phyloP scores from a whole-genome alignment of 2,888 invertebrate species.

The Dilophus febrilis region DNA sequence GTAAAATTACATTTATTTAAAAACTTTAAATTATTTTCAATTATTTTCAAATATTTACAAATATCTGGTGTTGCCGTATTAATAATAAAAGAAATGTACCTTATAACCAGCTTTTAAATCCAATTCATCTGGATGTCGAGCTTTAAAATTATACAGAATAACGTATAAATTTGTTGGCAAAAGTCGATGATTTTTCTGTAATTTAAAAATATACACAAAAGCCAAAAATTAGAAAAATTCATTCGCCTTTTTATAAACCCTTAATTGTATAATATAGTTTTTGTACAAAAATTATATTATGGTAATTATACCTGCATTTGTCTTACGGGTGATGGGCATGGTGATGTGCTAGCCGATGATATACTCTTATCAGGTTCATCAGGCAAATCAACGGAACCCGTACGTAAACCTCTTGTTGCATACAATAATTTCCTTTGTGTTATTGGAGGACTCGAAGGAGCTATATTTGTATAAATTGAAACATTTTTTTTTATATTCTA shows the following conservation, averaged over 20 bases:
- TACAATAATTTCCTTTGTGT: constrained; percentile 67
- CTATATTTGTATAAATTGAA: constrained; percentile 28
- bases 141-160: constrained; percentile 87
- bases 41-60: too few species aligned
- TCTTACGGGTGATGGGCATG: constrained; percentile 74
- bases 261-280: too few species aligned
- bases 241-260: too few species aligned
- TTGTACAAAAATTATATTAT: background rate
- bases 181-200: constrained; percentile 65
- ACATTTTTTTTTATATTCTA: background rate
- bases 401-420: constrained; percentile 60
- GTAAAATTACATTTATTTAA: background rate
- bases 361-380: constrained; percentile 81
- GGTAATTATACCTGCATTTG: constrained; percentile 27
- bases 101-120: constrained; percentile 83
- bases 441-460: constrained; percentile 83
- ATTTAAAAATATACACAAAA: background rate
- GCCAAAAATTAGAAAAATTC: too few species aligned
- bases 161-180: constrained; percentile 86
- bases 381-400: constrained; percentile 87
- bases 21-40: background rate
- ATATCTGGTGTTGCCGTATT: too few species aligned
- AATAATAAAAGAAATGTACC: constrained; percentile 14
- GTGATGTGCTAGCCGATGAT: constrained; percentile 83
- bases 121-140: constrained; percentile 82